These are phyloP conservation scores for Botia almorhae DNA, from an alignment of 2,797 vertebrate species.

Conservation along the genomic window DNA sequence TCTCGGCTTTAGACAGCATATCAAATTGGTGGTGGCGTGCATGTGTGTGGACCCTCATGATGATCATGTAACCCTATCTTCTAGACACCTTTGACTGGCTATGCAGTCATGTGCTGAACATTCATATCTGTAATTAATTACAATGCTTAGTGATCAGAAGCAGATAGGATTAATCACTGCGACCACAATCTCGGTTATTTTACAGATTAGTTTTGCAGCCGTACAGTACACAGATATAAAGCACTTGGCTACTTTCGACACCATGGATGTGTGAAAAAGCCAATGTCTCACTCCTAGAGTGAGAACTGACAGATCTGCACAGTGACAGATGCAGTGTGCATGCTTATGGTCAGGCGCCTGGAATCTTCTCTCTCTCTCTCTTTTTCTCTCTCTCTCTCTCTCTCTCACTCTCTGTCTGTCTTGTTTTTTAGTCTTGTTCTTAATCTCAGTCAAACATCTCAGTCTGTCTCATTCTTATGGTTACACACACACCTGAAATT, in stretches of 20 bases:
- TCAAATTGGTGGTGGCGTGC: no score
- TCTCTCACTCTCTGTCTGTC: not conserved
- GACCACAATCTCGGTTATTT: no score
- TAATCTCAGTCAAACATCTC: constrained; percentile 7
- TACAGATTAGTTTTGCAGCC: no score
- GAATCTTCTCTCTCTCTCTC: not conserved
- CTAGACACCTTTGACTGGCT: no score
- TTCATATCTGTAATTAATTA: no score
- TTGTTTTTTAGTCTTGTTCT: constrained; percentile 6
- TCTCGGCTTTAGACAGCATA: no score
- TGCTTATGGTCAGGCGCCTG: constrained; percentile 2
- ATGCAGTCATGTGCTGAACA: no score
- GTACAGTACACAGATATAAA: not conserved
- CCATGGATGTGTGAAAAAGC: not conserved
- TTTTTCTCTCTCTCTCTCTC: not conserved
- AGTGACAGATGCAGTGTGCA: constrained; percentile 40
- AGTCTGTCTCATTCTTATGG: not conserved
- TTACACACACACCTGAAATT: not conserved
- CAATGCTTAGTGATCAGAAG: no score
- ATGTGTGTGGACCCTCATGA: no score
- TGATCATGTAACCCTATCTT: no score
- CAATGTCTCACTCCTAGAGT: not conserved
- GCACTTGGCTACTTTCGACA: not conserved
- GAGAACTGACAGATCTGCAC: not conserved
- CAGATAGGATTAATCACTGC: no score